Conservation (phyloP, 2,113 vertebrate species). For the Macaca fascicularis region T2T-MFA8v1.1 NC_088377.1:128339001-128339500, state of each 20-base stretch:
- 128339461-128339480: slow-evolving; percentile 65
- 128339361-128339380: background rate
- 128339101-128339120: no score
- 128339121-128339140: background rate
- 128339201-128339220: background rate
- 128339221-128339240: background rate
- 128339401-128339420: background rate
- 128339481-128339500: slow-evolving; percentile 43
- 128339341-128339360: slow-evolving; percentile 3
- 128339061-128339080: no score
- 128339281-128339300: background rate
- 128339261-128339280: slow-evolving; percentile 1
- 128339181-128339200: background rate
- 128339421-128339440: slow-evolving; percentile 54
- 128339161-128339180: background rate
- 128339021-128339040: no score
- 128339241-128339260: slow-evolving; percentile 21
- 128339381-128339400: slow-evolving; percentile 41
- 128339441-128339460: slow-evolving; percentile 48
- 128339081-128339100: no score
- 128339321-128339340: background rate
- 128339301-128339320: background rate
- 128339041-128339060: no score
- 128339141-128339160: background rate
- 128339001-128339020: no score